These are phyloP conservation scores for Calameuta idolon DNA, from an alignment of 2,888 invertebrate species.

Conservation along the genomic window DNA sequence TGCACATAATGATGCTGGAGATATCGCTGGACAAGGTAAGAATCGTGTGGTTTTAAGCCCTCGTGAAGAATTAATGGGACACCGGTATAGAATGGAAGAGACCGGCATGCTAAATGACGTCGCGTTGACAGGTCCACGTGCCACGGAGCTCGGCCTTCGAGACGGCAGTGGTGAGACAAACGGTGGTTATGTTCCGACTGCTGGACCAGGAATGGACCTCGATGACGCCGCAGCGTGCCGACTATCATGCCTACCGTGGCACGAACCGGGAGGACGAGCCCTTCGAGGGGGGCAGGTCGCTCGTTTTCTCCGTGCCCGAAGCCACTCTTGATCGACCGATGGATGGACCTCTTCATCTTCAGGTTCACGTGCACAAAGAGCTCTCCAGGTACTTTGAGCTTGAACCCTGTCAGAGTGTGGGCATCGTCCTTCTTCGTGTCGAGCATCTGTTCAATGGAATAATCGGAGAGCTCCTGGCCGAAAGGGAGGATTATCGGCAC, in stretches of 20 bases:
- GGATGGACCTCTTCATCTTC: slow-evolving; percentile 36
- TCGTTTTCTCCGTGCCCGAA: slow-evolving; percentile 51
- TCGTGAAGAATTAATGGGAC: background rate
- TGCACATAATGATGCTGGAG: slow-evolving; percentile 56
- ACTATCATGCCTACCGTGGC: slow-evolving; percentile 47
- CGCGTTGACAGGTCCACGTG: slow-evolving; percentile 24
- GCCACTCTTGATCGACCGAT: slow-evolving; percentile 30
- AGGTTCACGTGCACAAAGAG: slow-evolving; percentile 45
- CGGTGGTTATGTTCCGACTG: slow-evolving; percentile 52
- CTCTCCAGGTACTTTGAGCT: slow-evolving; percentile 50
- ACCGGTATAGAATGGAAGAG: too few relatives aligned
- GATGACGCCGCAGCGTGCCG: slow-evolving; percentile 47
- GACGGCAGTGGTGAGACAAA: slow-evolving; percentile 47
- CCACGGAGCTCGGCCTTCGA: slow-evolving; percentile 49
- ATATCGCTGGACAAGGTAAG: slow-evolving; percentile 52
- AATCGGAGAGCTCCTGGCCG: slow-evolving; percentile 46
- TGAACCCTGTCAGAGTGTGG: slow-evolving; percentile 38
- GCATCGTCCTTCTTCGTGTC: slow-evolving; percentile 41
- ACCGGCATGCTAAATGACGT: background rate
- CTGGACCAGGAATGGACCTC: slow-evolving; percentile 55
- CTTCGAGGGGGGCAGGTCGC: slow-evolving; percentile 57
- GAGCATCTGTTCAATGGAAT: slow-evolving; percentile 53
- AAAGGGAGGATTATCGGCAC: slow-evolving; percentile 43
- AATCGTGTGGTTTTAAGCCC: background rate
- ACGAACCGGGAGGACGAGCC: slow-evolving; percentile 46